Evolutionary conservation across 2,113 vertebrate species (phyloP).

Genomic region (Urocolius indicus): DNA sequence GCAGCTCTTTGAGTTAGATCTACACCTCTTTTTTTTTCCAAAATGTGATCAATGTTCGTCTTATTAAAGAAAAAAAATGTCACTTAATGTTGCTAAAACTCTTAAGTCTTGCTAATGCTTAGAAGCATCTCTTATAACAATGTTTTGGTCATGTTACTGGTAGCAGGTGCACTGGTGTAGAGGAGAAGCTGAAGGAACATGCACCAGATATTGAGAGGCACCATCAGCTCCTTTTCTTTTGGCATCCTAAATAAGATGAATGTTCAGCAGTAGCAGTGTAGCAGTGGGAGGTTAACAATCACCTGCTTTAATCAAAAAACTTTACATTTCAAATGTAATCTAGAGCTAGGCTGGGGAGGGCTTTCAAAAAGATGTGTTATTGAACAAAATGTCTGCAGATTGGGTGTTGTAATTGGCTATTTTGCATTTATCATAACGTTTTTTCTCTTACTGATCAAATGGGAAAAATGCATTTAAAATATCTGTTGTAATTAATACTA

Average conservation of each 20-base stretch:
- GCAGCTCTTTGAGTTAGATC: not conserved
- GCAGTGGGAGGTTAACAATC: conserved; percentile 59
- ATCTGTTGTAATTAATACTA: not conserved
- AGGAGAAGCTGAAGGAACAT: not conserved
- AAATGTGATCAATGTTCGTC: not conserved
- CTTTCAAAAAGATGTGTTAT: conserved; percentile 2
- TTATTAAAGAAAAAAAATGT: not conserved
- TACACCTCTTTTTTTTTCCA: not conserved
- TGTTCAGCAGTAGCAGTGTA: not conserved
- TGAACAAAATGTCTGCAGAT: not conserved
- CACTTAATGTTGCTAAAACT: not conserved
- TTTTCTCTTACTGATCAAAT: not conserved
- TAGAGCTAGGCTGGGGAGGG: not conserved
- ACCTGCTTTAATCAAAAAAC: conserved; percentile 36
- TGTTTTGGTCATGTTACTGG: not conserved
- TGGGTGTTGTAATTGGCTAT: not conserved
- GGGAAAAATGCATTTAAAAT: not conserved
- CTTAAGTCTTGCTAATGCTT: not conserved
- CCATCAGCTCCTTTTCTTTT: not conserved
- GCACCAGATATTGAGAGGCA: not conserved
- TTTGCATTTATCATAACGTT: not conserved
- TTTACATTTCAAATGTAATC: conserved; percentile 71
- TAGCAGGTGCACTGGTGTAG: accelerated
- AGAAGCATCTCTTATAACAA: not conserved
- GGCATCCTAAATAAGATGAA: not conserved